Conservation (phyloP, 2,113 vertebrate species). For the Potamarius usumacintae region DNA sequence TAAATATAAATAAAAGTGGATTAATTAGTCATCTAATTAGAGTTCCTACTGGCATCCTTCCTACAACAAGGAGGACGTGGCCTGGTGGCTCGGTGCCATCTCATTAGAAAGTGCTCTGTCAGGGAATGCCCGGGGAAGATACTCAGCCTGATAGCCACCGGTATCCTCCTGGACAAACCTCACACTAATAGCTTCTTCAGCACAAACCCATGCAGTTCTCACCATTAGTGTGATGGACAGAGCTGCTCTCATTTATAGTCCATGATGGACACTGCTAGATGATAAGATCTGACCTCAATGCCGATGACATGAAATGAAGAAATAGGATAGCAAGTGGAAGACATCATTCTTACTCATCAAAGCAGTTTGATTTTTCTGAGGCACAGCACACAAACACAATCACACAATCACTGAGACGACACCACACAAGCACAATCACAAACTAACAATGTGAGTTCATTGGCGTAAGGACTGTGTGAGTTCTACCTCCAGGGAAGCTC, state of each 20-base stretch:
- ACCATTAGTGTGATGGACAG: slow-evolving; percentile 5
- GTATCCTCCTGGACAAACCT: slow-evolving; percentile 2
- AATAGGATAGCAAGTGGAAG: too few species aligned
- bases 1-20: slow-evolving; percentile 27
- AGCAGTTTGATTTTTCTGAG: not conserved
- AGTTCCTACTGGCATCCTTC: slow-evolving; percentile 16
- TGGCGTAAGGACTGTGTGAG: not conserved
- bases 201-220: not conserved
- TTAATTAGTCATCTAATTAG: slow-evolving; percentile 51
- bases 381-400: not conserved
- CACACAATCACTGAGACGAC: not conserved
- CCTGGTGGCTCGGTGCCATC: slow-evolving; percentile 42
- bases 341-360: not conserved
- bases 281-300: not conserved
- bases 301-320: not conserved
- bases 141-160: slow-evolving; percentile 14
- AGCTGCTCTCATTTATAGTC: not conserved
- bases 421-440: not conserved
- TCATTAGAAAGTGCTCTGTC: slow-evolving; percentile 45
- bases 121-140: not conserved
- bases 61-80: slow-evolving; percentile 13
- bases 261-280: not conserved
- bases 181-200: not conserved
- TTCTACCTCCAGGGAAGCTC: slow-evolving; percentile 59
- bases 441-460: not conserved